A percentile compares a stretch with the other conserved stretches of the same genome.
These are phyloP conservation scores for Xylocopa sonorina DNA, from an alignment of 1,140 invertebrate species.

Conservation along the genomic window DNA sequence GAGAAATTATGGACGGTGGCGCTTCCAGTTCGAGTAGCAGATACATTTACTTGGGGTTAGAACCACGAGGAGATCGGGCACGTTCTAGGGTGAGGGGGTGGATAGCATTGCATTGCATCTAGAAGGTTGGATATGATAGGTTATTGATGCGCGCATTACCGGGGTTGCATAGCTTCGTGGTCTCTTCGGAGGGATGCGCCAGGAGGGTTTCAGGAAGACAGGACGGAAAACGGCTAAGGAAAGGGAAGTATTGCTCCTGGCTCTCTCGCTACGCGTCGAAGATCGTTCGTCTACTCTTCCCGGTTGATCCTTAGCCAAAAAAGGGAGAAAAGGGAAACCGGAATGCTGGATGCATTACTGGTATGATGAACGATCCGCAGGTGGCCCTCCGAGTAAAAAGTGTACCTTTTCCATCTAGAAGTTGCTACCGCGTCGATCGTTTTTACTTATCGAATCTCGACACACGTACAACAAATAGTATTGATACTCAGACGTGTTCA, in stretches of 20 bases:
- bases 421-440: slow-evolving; percentile 52
- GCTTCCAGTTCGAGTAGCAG: slow-evolving; percentile 37
- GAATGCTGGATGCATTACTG: slow-evolving; percentile 68
- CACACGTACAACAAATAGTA: slow-evolving; percentile 5
- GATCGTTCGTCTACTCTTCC: slow-evolving; percentile 52
- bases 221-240: slow-evolving; percentile 37
- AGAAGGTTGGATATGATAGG: slow-evolving; percentile 74
- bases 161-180: slow-evolving; percentile 62
- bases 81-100: neutral
- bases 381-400: slow-evolving; percentile 62
- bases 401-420: slow-evolving; percentile 32
- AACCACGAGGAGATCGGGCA: slow-evolving; percentile 53
- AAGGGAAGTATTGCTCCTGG: slow-evolving; percentile 34
- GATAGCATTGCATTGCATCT: slow-evolving; percentile 45
- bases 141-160: slow-evolving; percentile 79
- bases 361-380: slow-evolving; percentile 75
- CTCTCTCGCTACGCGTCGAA: slow-evolving; percentile 52
- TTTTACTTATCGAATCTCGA: slow-evolving; percentile 54
- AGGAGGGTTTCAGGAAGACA: slow-evolving; percentile 53
- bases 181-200: slow-evolving; percentile 54
- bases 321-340: slow-evolving; percentile 56
- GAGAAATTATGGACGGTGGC: slow-evolving; percentile 43
- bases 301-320: slow-evolving; percentile 34
- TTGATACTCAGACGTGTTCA: neutral
- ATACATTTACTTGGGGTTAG: slow-evolving; percentile 45